Evolutionary conservation across 2,113 vertebrate species (phyloP).

Genomic region (Micronisus gabar): DNA sequence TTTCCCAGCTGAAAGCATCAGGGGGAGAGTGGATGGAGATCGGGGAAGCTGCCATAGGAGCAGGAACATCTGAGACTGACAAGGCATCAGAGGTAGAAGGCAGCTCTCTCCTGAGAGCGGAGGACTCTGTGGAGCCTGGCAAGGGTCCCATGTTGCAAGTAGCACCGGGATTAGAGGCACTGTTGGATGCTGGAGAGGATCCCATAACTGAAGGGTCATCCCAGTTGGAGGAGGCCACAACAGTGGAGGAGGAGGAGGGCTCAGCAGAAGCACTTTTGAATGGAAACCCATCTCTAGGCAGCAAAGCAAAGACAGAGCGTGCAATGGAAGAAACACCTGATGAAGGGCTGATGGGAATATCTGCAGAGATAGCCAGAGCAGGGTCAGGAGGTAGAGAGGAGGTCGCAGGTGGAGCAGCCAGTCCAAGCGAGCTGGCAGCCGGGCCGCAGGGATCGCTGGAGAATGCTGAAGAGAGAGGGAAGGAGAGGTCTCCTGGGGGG

Average conservation of each 20-base stretch:
- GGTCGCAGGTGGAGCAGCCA: not conserved
- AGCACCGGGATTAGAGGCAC: not conserved
- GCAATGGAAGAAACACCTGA: not conserved
- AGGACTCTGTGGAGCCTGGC: not conserved
- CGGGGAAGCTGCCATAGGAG: not conserved
- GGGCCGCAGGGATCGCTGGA: not conserved
- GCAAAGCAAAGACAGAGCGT: not conserved
- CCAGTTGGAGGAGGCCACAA: not conserved
- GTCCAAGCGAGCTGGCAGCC: not conserved
- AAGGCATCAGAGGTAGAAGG: not conserved
- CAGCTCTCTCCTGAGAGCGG: not conserved
- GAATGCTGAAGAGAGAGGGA: fast-evolving
- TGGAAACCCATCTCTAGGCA: not conserved
- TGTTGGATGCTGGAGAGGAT: not conserved
- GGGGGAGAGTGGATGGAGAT: not conserved
- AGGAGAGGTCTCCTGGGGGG: not conserved
- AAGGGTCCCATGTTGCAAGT: not conserved
- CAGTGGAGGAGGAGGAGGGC: not conserved
- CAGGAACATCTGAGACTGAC: not conserved
- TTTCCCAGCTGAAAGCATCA: not conserved
- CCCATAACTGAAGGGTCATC: not conserved
- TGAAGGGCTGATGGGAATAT: not conserved
- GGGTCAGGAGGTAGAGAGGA: not conserved
- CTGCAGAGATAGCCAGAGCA: not conserved
- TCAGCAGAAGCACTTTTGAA: not conserved